Evolutionary conservation across 2,888 invertebrate genomes (phyloP).

Genomic region (Idaea straminata): DNA sequence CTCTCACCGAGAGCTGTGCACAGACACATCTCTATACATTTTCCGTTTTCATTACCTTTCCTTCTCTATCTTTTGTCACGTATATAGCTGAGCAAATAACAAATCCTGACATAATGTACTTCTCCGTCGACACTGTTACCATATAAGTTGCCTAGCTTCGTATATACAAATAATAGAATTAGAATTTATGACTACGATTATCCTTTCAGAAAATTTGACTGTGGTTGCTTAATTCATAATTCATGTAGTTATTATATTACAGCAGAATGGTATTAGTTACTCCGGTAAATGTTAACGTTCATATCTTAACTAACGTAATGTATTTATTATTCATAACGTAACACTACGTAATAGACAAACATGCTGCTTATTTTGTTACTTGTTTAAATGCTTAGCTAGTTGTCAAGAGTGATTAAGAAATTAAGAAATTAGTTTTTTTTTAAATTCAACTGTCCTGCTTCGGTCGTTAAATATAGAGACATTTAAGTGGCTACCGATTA

Average conservation of each 20-base stretch:
- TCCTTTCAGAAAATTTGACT: constrained; percentile 16
- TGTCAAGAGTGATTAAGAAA: background rate
- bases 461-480: background rate
- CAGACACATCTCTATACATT: no score
- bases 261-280: background rate
- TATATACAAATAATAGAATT: background rate
- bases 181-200: constrained; percentile 5
- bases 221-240: constrained; percentile 36
- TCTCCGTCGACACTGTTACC: no score
- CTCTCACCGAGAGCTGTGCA: no score
- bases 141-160: no score
- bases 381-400: no score
- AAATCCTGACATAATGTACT: no score
- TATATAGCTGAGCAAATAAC: no score
- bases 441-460: background rate
- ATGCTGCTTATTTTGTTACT: background rate
- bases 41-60: no score
- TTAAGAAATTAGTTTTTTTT: background rate
- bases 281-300: background rate
- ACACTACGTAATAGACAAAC: background rate
- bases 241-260: constrained; percentile 25
- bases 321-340: background rate
- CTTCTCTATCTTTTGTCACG: no score
- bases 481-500: constrained; percentile 28
- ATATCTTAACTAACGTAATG: background rate